These are phyloP conservation scores for Hippocampus abdominalis DNA, from an alignment of 2,113 vertebrate species.

Conservation along the genomic window DNA sequence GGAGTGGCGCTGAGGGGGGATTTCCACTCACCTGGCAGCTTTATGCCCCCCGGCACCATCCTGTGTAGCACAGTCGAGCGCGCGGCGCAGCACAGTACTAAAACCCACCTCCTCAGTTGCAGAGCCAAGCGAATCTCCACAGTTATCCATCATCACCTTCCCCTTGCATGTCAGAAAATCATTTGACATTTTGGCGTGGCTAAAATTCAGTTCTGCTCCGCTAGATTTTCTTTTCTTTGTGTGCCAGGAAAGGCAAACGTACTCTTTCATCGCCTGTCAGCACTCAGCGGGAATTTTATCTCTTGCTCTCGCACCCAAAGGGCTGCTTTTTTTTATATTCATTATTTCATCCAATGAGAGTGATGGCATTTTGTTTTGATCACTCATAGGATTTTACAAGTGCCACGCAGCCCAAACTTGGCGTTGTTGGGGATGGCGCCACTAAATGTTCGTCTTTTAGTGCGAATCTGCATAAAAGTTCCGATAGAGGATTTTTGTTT, in stretches of 20 bases:
- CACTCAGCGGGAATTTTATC: slow-evolving; percentile 26
- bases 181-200: slow-evolving; percentile 12
- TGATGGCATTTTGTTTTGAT: background rate
- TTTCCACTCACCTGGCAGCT: slow-evolving; percentile 50
- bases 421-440: too few species aligned
- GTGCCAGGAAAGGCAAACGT: slow-evolving; percentile 31
- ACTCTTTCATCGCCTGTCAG: slow-evolving; percentile 27
- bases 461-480: too few species aligned
- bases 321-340: background rate
- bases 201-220: slow-evolving; percentile 9
- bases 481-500: too few species aligned
- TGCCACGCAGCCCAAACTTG: background rate
- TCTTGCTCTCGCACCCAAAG: slow-evolving; percentile 15
- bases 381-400: background rate
- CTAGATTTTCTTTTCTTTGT: slow-evolving; percentile 16
- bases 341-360: background rate
- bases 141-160: slow-evolving; percentile 2
- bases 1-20: slow-evolving; percentile 29
- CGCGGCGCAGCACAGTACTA: background rate
- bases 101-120: slow-evolving; percentile 8
- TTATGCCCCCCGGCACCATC: slow-evolving; percentile 49
- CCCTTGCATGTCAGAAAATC: slow-evolving; percentile 12
- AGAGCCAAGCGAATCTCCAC: slow-evolving; percentile 13
- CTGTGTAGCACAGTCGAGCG: slow-evolving; percentile 28
- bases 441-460: too few species aligned